Conservation (phyloP, 2,113 vertebrate species). For the Vulpes lagopus region DNA sequence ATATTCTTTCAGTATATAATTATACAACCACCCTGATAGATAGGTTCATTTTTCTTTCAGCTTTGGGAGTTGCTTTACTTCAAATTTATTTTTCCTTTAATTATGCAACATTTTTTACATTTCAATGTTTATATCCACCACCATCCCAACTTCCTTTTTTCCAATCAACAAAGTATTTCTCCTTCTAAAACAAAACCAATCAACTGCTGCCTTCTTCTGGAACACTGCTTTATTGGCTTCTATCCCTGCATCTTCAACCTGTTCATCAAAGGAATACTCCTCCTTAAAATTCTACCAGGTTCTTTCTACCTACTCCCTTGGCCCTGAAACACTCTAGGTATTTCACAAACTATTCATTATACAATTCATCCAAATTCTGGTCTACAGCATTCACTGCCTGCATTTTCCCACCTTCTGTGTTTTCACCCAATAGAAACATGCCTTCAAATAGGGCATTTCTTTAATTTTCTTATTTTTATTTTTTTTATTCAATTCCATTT, state of each 20-base stretch:
- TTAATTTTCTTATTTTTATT: background rate
- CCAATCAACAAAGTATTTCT: background rate
- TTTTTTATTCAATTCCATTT: too few relatives aligned
- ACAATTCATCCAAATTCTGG: background rate
- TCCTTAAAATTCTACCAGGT: background rate
- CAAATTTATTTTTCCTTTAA: conserved; percentile 34
- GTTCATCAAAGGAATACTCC: background rate
- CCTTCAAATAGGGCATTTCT: background rate
- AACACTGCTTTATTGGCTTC: background rate
- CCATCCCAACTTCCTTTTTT: background rate
- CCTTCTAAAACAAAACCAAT: conserved; percentile 31
- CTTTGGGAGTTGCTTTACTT: background rate
- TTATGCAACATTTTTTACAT: background rate
- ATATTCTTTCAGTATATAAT: background rate
- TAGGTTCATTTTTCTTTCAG: background rate
- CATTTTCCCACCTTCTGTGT: background rate
- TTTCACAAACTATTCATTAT: conserved; percentile 4
- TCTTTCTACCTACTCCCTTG: background rate
- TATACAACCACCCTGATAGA: background rate
- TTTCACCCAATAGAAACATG: background rate
- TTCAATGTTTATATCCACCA: background rate
- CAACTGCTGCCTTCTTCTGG: background rate
- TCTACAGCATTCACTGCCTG: background rate
- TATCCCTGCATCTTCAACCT: background rate
- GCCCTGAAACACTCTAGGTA: background rate